Percentiles rank a stretch among this genome's conserved stretches.
phyloP scores from a whole-genome alignment of 2,797 vertebrate species.

The Halcyon smyrnensis region DNA sequence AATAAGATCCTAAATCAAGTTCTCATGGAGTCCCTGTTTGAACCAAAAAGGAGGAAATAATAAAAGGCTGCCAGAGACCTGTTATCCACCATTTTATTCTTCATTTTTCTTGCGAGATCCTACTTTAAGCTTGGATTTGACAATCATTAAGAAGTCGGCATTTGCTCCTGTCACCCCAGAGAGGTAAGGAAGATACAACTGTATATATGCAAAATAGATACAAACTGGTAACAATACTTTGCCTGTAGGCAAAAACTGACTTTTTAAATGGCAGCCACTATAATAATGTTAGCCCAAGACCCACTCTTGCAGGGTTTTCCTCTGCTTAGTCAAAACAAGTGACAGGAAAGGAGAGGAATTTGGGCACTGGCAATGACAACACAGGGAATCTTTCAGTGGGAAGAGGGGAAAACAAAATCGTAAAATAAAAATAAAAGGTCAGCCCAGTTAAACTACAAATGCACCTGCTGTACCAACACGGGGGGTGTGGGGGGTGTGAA shows the following conservation, averaged over 20 bases:
- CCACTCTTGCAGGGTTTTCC: constrained; percentile 11
- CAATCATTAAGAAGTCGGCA: constrained; percentile 27
- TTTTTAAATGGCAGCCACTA: constrained; percentile 64
- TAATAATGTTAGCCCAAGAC: constrained; percentile 25
- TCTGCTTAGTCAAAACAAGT: background rate
- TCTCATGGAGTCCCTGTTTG: background rate
- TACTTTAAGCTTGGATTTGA: constrained; percentile 15
- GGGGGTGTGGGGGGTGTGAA: background rate
- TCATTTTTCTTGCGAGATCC: background rate
- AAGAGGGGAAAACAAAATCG: accelerated
- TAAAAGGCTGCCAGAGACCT: background rate
- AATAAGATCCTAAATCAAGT: constrained; percentile 4
- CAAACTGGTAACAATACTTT: constrained; percentile 56
- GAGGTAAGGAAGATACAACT: constrained; percentile 25
- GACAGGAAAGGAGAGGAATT: background rate
- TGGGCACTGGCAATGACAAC: background rate
- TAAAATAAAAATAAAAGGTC: background rate
- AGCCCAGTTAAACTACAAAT: background rate
- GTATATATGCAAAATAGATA: constrained; percentile 63
- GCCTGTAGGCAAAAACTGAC: constrained; percentile 70
- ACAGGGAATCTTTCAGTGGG: accelerated
- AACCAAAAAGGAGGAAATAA: background rate
- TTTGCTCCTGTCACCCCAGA: constrained; percentile 62
- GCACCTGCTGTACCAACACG: background rate
- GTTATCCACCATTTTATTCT: background rate